Conservation (phyloP, 2,113 vertebrate genomes). For the Ptyas mucosa region DNA sequence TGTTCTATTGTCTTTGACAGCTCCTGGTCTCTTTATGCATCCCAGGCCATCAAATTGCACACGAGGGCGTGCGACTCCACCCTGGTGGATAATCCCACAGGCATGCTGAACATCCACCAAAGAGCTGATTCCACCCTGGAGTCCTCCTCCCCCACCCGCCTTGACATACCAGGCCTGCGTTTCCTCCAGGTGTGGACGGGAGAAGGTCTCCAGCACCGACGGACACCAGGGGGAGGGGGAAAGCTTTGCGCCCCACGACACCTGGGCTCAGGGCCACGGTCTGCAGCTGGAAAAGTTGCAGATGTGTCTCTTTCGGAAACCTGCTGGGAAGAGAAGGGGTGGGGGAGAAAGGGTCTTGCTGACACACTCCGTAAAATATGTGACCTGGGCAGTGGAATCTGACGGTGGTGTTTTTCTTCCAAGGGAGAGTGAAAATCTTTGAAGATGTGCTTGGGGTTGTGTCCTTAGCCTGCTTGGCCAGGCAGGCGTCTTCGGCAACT, state of each 20-base stretch:
- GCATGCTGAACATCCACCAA: neutral
- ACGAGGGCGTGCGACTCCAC: neutral
- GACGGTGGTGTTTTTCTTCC: neutral
- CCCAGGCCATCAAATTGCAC: neutral
- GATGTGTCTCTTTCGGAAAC: neutral
- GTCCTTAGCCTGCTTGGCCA: neutral
- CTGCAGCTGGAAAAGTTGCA: neutral
- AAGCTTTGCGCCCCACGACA: neutral
- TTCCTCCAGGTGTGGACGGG: neutral
- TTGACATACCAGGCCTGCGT: neutral
- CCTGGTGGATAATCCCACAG: neutral
- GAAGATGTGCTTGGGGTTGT: neutral
- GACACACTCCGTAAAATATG: conserved; percentile 14
- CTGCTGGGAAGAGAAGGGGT: neutral
- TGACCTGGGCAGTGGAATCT: neutral
- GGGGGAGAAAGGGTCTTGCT: neutral
- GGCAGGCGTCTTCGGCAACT: neutral
- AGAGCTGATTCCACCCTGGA: neutral
- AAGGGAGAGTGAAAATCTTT: neutral
- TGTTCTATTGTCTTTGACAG: too few species aligned
- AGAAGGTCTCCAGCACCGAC: neutral
- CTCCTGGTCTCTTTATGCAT: neutral
- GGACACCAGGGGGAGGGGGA: neutral
- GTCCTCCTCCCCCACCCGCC: neutral
- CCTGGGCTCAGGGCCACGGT: neutral